Percentiles rank a stretch among this genome's conserved stretches.
Conservation (phyloP, 2,888 invertebrate genomes). For the Hymenopus coronatus region DNA sequence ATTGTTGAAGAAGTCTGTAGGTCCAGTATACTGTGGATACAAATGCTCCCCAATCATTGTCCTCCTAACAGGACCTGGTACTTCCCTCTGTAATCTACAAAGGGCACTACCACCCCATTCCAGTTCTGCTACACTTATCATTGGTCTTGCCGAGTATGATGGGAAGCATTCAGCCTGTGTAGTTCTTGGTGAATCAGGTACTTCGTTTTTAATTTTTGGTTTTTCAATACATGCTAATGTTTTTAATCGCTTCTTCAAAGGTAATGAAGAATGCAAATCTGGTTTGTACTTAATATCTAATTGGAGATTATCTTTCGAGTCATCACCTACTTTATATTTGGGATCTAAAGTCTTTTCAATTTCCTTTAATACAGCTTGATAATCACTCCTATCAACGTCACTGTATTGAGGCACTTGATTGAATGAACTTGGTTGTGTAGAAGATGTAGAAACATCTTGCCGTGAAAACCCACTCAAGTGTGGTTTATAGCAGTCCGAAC, state of each 20-base stretch:
- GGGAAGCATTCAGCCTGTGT: conserved; percentile 22
- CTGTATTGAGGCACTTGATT: background rate
- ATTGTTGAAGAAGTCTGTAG: conserved; percentile 32
- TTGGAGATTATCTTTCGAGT: background rate
- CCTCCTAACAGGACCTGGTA: background rate
- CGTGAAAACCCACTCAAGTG: background rate
- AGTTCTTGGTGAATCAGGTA: background rate
- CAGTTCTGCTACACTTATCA: conserved; percentile 47
- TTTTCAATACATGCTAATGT: background rate
- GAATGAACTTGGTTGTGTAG: background rate
- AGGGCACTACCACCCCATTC: conserved; percentile 35
- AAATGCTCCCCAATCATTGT: background rate
- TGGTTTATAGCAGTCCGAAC: background rate
- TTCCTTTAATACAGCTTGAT: background rate
- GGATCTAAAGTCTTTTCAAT: background rate
- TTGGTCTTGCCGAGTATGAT: conserved; percentile 46
- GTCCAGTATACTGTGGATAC: background rate
- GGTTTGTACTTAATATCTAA: conserved; percentile 14
- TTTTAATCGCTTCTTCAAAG: conserved; percentile 16
- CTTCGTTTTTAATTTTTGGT: background rate
- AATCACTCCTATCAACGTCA: background rate
- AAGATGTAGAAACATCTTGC: background rate
- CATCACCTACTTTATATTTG: background rate
- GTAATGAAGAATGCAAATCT: conserved; percentile 15
- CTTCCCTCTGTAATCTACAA: background rate